Evolutionary conservation across 2,797 vertebrate species (phyloP).

Genomic region (Lepus oiostolus): DNA sequence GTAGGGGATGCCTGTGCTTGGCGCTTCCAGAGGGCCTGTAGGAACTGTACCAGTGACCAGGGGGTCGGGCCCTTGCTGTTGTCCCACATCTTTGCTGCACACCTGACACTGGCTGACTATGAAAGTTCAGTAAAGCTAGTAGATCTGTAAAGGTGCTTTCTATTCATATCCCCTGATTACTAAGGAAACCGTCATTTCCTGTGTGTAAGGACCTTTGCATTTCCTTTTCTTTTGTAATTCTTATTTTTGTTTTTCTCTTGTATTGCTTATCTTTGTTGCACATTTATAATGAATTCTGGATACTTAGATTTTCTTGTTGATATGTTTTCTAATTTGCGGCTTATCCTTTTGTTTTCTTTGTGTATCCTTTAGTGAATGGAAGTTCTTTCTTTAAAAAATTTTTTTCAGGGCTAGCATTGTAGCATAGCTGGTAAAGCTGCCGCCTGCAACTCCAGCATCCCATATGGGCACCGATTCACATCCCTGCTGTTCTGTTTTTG

Average conservation of each 20-base stretch:
- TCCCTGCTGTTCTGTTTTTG: too few species aligned
- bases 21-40: neutral
- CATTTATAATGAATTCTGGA: neutral
- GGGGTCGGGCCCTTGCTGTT: neutral
- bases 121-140: neutral
- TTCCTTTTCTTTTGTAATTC: neutral
- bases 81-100: neutral
- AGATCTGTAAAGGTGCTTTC: neutral
- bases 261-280: neutral
- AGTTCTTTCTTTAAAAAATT: constrained; percentile 35
- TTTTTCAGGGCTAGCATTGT: too few species aligned
- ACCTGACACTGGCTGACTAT: neutral
- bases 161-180: neutral
- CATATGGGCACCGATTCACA: too few species aligned
- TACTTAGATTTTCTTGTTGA: neutral
- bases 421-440: too few species aligned
- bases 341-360: constrained; percentile 11
- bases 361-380: neutral
- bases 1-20: neutral
- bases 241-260: constrained; percentile 26
- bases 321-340: neutral
- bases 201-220: neutral
- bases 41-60: neutral
- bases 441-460: too few species aligned
- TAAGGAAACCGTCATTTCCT: neutral